These are phyloP conservation scores for Leptinotarsa tumamoca DNA, from an alignment of 2,888 invertebrate genomes.

Conservation along the genomic window DNA sequence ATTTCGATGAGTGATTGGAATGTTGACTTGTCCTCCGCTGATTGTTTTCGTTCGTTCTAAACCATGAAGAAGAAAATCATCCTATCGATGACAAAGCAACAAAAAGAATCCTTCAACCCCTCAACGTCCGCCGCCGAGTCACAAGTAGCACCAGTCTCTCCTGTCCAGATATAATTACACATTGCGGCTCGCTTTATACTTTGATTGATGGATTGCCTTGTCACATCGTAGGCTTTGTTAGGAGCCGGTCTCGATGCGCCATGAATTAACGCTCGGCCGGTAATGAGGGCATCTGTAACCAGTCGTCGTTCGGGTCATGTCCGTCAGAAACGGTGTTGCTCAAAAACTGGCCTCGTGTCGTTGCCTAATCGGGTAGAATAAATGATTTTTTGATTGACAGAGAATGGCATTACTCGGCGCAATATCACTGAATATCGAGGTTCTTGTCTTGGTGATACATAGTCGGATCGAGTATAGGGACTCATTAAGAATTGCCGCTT, in stretches of 20 bases:
- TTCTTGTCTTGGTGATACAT: conserved; percentile 21
- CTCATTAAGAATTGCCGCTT: background rate
- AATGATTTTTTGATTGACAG: conserved; percentile 38
- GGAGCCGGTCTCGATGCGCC: conserved; percentile 52
- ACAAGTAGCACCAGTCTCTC: conserved; percentile 50
- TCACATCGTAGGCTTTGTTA: conserved; percentile 57
- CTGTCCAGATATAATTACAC: conserved; percentile 58
- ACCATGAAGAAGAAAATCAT: background rate
- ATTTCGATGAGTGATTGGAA: too few species aligned
- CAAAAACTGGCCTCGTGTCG: conserved; percentile 57
- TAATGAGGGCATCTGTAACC: conserved; percentile 60
- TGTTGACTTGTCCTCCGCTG: too few species aligned
- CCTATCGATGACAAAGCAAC: background rate
- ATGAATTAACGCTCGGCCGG: conserved; percentile 55
- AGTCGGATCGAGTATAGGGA: conserved; percentile 1
- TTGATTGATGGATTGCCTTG: conserved; percentile 62
- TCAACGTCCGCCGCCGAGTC: conserved; percentile 22
- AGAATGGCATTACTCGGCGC: conserved; percentile 28
- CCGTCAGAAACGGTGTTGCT: conserved; percentile 56
- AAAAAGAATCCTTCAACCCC: background rate
- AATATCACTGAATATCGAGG: conserved; percentile 21
- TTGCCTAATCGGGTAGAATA: conserved; percentile 57
- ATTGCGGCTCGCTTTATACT: conserved; percentile 57
- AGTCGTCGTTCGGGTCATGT: conserved; percentile 55
- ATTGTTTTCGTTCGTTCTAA: too few species aligned